phyloP scores from a whole-genome alignment of 2,888 invertebrate species.

The Vesta saturnalis region DNA sequence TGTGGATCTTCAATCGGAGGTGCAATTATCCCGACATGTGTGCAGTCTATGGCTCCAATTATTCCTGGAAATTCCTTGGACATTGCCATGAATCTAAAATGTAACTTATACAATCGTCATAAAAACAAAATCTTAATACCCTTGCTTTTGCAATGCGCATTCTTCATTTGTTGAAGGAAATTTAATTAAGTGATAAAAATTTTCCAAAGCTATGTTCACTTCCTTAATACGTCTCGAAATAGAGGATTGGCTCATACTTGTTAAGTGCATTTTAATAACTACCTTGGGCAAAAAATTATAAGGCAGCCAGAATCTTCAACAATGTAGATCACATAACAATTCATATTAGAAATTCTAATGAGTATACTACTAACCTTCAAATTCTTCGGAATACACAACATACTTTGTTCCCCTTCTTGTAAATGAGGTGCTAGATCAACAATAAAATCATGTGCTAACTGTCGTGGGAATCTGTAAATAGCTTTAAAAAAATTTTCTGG shows the following conservation, averaged over 20 bases:
- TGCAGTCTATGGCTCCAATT: background rate
- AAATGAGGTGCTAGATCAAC: background rate
- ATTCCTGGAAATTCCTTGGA: too few species aligned
- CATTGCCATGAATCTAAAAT: constrained; percentile 5
- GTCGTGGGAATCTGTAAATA: background rate
- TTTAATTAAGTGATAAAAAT: constrained; percentile 2
- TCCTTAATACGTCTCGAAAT: background rate
- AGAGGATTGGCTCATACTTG: background rate
- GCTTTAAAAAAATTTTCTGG: background rate
- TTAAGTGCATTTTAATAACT: too few species aligned
- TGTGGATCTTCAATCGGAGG: constrained; percentile 3
- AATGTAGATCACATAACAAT: too few species aligned
- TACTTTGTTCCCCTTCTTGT: background rate
- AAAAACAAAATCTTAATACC: background rate
- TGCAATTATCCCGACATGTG: background rate
- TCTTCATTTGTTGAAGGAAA: constrained; percentile 1
- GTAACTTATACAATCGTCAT: background rate
- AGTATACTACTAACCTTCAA: background rate
- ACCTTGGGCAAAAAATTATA: too few species aligned
- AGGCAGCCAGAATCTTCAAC: too few species aligned
- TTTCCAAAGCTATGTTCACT: background rate
- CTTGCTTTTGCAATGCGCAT: background rate
- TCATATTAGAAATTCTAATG: too few species aligned
- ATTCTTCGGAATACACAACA: background rate
- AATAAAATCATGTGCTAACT: background rate